Evolutionary conservation across 2,797 vertebrate genomes (phyloP).

Genomic region (Chiroxiphia lanceolata): DNA sequence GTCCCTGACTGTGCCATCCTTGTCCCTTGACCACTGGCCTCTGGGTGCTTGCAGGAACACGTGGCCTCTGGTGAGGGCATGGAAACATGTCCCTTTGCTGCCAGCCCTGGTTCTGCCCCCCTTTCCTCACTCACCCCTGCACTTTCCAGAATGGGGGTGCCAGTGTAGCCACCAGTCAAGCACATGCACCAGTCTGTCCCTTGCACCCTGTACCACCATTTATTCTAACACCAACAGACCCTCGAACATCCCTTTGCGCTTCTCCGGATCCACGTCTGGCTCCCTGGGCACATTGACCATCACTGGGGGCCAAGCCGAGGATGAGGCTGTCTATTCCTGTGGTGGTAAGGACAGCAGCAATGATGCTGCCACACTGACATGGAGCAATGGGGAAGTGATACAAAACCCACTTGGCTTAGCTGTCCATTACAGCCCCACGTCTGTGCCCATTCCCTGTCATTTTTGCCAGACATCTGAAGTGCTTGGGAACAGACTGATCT

Average conservation of each 20-base stretch:
- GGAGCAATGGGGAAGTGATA: not conserved
- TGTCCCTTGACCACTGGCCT: too few relatives aligned
- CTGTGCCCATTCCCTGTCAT: not conserved
- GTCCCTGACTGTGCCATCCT: too few relatives aligned
- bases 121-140: not conserved
- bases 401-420: too few relatives aligned
- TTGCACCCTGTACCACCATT: too few relatives aligned
- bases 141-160: rapidly evolving
- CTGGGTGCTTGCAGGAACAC: not conserved
- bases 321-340: slow-evolving; percentile 35
- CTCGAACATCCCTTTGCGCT: not conserved
- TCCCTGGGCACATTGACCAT: not conserved
- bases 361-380: rapidly evolving
- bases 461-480: not conserved
- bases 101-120: not conserved
- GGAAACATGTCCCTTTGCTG: not conserved
- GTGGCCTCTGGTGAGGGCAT: not conserved
- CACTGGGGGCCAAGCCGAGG: not conserved
- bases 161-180: rapidly evolving
- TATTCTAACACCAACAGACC: rapidly evolving
- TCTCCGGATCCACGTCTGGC: not conserved
- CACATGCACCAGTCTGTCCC: too few relatives aligned
- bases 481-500: not conserved
- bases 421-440: too few relatives aligned
- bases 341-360: not conserved